phyloP scores from a whole-genome alignment of 2,113 vertebrate genomes.

The Istiophorus platypterus region DNA sequence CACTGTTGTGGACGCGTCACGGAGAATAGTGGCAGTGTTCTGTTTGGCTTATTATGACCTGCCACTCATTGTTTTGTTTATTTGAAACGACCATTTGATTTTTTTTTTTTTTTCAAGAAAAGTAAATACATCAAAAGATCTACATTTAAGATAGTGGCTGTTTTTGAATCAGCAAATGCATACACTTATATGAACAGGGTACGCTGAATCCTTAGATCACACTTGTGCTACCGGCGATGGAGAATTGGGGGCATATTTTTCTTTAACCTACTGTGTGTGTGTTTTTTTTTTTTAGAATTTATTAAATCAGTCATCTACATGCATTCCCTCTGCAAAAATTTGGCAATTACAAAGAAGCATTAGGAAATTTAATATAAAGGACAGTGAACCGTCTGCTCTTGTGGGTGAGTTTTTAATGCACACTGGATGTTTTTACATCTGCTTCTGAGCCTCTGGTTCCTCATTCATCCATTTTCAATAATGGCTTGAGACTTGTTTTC shows the following conservation, averaged over 20 bases:
- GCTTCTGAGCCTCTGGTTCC: neutral
- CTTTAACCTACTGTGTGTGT: neutral
- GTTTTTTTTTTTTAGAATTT: conserved; percentile 47
- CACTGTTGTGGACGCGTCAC: neutral
- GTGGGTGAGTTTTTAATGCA: conserved; percentile 67
- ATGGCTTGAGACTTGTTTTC: neutral
- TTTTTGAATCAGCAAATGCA: neutral
- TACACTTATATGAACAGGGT: neutral
- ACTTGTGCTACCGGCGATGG: neutral
- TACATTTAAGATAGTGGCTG: neutral
- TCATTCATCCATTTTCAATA: neutral
- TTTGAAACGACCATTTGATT: neutral
- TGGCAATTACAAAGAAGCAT: neutral
- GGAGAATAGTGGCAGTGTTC: neutral
- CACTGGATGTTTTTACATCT: neutral
- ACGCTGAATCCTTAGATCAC: neutral
- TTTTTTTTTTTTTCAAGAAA: too few relatives aligned
- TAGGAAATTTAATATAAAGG: neutral
- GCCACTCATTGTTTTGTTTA: neutral
- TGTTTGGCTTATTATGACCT: neutral
- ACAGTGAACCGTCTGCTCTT: conserved; percentile 46
- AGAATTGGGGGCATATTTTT: neutral
- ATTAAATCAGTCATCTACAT: neutral
- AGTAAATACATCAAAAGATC: neutral
- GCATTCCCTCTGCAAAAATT: neutral